Conservation (phyloP, 1,140 invertebrate species). For the Globodera rostochiensis region DNA sequence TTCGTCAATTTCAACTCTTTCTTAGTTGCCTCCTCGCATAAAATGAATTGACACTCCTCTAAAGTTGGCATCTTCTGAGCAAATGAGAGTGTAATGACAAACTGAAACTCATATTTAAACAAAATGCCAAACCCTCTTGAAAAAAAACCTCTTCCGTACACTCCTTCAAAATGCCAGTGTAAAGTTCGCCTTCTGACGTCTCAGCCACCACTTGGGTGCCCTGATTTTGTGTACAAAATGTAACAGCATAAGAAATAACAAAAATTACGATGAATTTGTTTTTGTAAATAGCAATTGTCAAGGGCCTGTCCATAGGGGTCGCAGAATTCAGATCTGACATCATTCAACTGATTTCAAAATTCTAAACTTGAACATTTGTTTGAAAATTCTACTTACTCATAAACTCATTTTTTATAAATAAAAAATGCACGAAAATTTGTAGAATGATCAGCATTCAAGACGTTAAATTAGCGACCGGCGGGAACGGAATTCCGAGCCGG, state of each 20-base stretch:
- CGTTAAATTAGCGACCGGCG: too few species aligned
- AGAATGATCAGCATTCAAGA: too few species aligned
- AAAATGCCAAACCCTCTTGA: neutral
- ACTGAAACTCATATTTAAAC: neutral
- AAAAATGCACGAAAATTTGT: too few species aligned
- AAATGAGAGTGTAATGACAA: slow-evolving; percentile 3
- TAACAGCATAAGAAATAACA: neutral
- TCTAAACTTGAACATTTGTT: too few species aligned
- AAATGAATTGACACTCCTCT: neutral
- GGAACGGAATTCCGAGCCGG: too few species aligned
- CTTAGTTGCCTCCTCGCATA: neutral
- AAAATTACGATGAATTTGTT: neutral
- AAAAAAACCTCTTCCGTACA: slow-evolving; percentile 3
- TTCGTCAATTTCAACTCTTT: neutral
- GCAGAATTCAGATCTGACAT: too few species aligned
- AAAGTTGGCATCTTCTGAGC: slow-evolving; percentile 8
- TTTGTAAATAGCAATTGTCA: neutral
- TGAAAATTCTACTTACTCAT: too few species aligned
- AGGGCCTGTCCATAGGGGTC: too few species aligned
- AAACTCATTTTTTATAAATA: too few species aligned
- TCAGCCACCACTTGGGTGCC: slow-evolving; percentile 2
- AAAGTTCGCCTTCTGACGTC: neutral
- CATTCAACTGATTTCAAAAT: too few species aligned
- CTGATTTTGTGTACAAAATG: neutral
- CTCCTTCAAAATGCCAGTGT: neutral